Percentiles rank a stretch among this genome's conserved stretches.
Conservation (phyloP, 2,797 vertebrate species). For the Botia almorhae region DNA sequence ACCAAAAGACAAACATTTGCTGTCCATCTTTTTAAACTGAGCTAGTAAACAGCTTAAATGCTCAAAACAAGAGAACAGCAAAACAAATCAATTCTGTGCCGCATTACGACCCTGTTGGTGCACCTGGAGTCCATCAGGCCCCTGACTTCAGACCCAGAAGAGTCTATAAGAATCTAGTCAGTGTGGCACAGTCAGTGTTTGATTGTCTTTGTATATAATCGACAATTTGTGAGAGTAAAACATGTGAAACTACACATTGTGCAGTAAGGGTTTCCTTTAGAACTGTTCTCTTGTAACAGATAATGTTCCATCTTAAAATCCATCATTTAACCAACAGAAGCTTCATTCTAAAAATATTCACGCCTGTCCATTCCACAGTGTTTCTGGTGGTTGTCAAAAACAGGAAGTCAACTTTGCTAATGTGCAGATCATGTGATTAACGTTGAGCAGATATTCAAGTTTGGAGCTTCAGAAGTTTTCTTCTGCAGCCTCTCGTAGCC, state of each 20-base stretch:
- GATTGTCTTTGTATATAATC: slow-evolving; percentile 55
- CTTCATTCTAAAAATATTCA: neutral
- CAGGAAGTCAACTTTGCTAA: slow-evolving; percentile 6
- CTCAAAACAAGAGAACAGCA: slow-evolving; percentile 20
- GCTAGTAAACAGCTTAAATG: slow-evolving; percentile 49
- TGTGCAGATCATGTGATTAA: slow-evolving; percentile 11
- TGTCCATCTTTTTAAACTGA: slow-evolving; percentile 35
- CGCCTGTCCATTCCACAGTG: slow-evolving; percentile 26
- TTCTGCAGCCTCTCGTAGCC: neutral
- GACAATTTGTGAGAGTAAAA: slow-evolving; percentile 25
- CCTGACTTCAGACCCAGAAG: slow-evolving; percentile 6
- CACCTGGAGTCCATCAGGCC: slow-evolving; percentile 21
- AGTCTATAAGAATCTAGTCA: slow-evolving; percentile 7
- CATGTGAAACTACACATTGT: slow-evolving; percentile 13
- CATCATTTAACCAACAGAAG: neutral
- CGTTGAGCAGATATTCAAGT: neutral
- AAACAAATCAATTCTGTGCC: slow-evolving; percentile 48
- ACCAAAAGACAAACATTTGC: slow-evolving; percentile 28
- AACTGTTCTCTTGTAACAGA: neutral
- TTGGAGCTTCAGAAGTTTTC: slow-evolving; percentile 7
- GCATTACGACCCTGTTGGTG: slow-evolving; percentile 36
- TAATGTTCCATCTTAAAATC: neutral
- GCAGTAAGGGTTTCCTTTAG: slow-evolving; percentile 31
- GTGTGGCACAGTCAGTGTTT: slow-evolving; percentile 43
- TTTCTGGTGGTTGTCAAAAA: neutral